A percentile compares a stretch with the other conserved stretches of the same genome.
Conservation (phyloP, 2,888 invertebrate species). For the Aphidius colemani region DNA sequence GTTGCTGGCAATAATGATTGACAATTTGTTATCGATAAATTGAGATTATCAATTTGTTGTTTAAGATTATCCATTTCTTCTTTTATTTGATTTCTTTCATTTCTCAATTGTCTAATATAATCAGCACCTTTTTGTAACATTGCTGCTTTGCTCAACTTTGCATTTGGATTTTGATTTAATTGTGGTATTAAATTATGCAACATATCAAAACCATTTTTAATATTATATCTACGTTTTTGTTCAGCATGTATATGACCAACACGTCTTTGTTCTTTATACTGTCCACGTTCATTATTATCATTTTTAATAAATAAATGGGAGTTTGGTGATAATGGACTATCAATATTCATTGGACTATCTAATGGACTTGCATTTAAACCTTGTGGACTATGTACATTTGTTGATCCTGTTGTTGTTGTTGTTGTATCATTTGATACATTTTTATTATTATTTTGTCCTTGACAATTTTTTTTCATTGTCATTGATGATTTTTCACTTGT, state of each 20-base stretch:
- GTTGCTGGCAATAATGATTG: slow-evolving; percentile 94
- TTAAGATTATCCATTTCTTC: slow-evolving; percentile 88
- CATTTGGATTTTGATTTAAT: slow-evolving; percentile 84
- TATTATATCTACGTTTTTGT: slow-evolving; percentile 93
- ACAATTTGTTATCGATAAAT: slow-evolving; percentile 88
- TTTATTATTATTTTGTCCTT: slow-evolving; percentile 33
- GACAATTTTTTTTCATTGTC: slow-evolving; percentile 11
- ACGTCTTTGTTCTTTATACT: slow-evolving; percentile 71
- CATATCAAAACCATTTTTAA: slow-evolving; percentile 95
- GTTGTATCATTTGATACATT: slow-evolving; percentile 12
- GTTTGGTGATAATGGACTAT: slow-evolving; percentile 69
- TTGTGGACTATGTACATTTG: slow-evolving; percentile 54
- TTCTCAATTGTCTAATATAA: slow-evolving; percentile 86
- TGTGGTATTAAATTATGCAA: slow-evolving; percentile 91
- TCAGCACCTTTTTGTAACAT: slow-evolving; percentile 97
- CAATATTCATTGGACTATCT: slow-evolving; percentile 61
- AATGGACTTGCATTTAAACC: slow-evolving; percentile 61
- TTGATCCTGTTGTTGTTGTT: slow-evolving; percentile 9
- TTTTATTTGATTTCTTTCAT: slow-evolving; percentile 82
- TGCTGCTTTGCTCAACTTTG: slow-evolving; percentile 94
- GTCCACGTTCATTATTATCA: slow-evolving; percentile 62
- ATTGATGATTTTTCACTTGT: slow-evolving; percentile 21
- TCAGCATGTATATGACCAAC: slow-evolving; percentile 94
- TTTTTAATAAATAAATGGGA: slow-evolving; percentile 58
- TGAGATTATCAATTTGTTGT: slow-evolving; percentile 88